Conservation (phyloP, 1,140 invertebrate species). For the Musca domestica region DNA sequence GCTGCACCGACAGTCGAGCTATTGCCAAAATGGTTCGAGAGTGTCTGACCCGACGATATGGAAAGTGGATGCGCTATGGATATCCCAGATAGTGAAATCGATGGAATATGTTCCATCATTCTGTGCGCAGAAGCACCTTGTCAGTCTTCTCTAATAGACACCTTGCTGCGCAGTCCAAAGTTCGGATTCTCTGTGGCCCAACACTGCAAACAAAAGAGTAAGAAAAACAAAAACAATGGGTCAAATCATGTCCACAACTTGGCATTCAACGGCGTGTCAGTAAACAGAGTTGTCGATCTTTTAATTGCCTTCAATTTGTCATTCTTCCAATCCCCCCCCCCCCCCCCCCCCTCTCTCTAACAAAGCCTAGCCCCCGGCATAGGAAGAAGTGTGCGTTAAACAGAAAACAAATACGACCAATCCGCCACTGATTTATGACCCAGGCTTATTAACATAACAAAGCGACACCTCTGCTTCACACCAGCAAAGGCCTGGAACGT, state of each 20-base stretch:
- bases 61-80: constrained; percentile 51
- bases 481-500: no score
- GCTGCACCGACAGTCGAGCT: constrained; percentile 28
- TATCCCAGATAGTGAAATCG: constrained; percentile 51
- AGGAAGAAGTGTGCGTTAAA: no score
- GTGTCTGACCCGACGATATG: constrained; percentile 27
- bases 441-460: constrained; percentile 2
- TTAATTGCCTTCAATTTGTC: neutral
- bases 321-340: no score
- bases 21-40: constrained; percentile 28
- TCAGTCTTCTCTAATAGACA: neutral
- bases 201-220: neutral
- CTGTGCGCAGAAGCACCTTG: constrained; percentile 27
- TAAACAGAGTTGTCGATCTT: no score
- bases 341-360: no score
- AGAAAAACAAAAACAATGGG: neutral
- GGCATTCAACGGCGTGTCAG: no score
- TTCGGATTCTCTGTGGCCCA: neutral
- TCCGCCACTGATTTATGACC: neutral
- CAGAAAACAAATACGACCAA: neutral
- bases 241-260: neutral
- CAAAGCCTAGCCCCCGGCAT: no score
- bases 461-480: neutral
- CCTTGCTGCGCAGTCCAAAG: neutral
- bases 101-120: constrained; percentile 55